A percentile compares a stretch with the other conserved stretches of the same genome.
Evolutionary conservation across 2,113 vertebrate genomes (phyloP).

Genomic region (Mionectes macconnelli): DNA sequence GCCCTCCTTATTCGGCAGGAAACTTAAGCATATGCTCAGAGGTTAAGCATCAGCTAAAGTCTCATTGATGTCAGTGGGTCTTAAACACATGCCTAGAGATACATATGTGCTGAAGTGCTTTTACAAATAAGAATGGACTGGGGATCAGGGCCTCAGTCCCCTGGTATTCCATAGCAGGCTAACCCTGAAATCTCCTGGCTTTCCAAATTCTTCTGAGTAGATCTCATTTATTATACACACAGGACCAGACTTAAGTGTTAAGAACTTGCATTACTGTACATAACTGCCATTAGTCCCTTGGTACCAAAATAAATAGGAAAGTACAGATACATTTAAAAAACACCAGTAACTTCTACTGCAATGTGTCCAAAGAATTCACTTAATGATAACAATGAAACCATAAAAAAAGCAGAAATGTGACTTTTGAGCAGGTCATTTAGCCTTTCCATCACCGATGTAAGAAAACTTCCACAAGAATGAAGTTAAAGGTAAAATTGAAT

Average conservation of each 20-base stretch:
- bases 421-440: not conserved
- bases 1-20: slow-evolving; percentile 39
- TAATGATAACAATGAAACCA: not conserved
- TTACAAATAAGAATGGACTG: slow-evolving; percentile 61
- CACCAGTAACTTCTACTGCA: not conserved
- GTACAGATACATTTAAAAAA: not conserved
- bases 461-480: not conserved
- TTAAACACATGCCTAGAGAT: slow-evolving; percentile 67
- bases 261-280: slow-evolving; percentile 32
- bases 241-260: slow-evolving; percentile 33
- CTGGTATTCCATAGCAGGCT: slow-evolving; percentile 55
- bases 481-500: not conserved
- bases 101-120: slow-evolving; percentile 66
- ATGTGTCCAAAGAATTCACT: not conserved
- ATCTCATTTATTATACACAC: slow-evolving; percentile 65
- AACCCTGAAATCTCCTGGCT: slow-evolving; percentile 63
- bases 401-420: not conserved
- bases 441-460: not conserved
- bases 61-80: slow-evolving; percentile 64
- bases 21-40: slow-evolving; percentile 63
- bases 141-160: slow-evolving; percentile 61
- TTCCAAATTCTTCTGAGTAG: slow-evolving; percentile 60
- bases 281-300: slow-evolving; percentile 28
- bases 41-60: slow-evolving; percentile 68
- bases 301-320: not conserved